A percentile compares a stretch with the other conserved stretches of the same genome.
These are phyloP conservation scores for Eidolon helvum DNA, from an alignment of 2,113 vertebrate genomes.

Conservation along the genomic window DNA sequence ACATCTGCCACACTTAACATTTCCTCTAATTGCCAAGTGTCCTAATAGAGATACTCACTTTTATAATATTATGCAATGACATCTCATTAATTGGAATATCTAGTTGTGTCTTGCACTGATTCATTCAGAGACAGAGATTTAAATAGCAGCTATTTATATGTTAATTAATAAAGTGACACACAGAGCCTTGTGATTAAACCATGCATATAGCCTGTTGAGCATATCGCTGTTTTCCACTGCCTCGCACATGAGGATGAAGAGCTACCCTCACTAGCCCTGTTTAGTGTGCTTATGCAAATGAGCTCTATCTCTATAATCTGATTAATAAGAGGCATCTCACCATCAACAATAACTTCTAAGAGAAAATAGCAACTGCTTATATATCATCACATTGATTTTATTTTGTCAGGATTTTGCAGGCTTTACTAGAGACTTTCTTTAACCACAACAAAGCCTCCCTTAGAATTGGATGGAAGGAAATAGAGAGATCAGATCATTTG, in stretches of 20 bases:
- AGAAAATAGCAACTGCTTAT: not conserved
- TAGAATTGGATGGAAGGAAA: not conserved
- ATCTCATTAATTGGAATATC: conserved; percentile 57
- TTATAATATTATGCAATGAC: conserved; percentile 1
- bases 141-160: conserved; percentile 56
- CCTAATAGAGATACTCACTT: conserved; percentile 17
- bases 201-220: conserved; percentile 5
- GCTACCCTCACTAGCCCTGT: not conserved
- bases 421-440: not conserved
- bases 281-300: conserved; percentile 57
- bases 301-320: not conserved
- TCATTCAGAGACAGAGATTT: conserved; percentile 43
- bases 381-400: conserved; percentile 6
- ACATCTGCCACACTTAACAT: not conserved
- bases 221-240: not conserved
- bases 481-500: not conserved
- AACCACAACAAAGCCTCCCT: not conserved
- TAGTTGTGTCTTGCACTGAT: conserved; percentile 7
- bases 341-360: conserved; percentile 29
- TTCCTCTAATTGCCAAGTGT: not conserved
- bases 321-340: conserved; percentile 48
- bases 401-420: not conserved
- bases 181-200: conserved; percentile 48
- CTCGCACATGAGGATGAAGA: conserved; percentile 26
- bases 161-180: conserved; percentile 56